A percentile compares a stretch with the other conserved stretches of the same genome.
phyloP scores from a whole-genome alignment of 1,140 invertebrate species.

The Scylla paramamosain region DNA sequence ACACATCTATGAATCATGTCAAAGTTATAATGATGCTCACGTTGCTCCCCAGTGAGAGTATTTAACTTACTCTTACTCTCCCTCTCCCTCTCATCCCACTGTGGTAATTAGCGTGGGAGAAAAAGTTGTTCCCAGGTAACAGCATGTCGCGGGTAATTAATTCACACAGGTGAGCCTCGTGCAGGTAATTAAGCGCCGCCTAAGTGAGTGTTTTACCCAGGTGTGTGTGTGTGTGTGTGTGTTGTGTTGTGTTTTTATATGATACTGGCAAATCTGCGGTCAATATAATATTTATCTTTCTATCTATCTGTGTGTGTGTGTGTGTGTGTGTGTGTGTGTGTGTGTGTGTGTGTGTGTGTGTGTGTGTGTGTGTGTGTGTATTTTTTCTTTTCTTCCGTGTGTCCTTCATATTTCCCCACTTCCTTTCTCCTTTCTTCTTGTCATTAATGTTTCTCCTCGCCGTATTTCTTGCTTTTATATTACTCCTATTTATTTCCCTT shows the following conservation, averaged over 20 bases:
- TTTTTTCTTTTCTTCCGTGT: neutral
- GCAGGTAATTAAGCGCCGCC: neutral
- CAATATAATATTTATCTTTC: too few species aligned
- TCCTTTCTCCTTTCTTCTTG: neutral
- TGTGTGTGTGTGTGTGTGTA: too few species aligned
- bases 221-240: neutral
- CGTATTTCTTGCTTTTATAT: neutral
- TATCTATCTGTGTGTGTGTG: too few species aligned
- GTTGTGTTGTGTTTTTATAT: too few species aligned
- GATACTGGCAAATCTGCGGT: too few species aligned
- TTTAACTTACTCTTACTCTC: neutral
- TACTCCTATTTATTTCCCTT: neutral
- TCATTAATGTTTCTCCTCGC: too few species aligned
- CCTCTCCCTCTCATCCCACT: conserved; percentile 26
- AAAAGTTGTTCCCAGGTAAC: neutral
- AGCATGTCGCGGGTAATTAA: neutral
- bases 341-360: too few species aligned
- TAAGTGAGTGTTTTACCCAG: neutral
- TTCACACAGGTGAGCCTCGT: neutral
- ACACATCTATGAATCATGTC: neutral
- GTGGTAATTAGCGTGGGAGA: neutral
- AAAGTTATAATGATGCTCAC: neutral
- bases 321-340: too few species aligned
- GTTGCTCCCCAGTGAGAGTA: neutral
- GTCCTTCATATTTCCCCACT: neutral